Evolutionary conservation across 2,888 invertebrate species (phyloP).

Genomic region (Rhodophaea formosa): DNA sequence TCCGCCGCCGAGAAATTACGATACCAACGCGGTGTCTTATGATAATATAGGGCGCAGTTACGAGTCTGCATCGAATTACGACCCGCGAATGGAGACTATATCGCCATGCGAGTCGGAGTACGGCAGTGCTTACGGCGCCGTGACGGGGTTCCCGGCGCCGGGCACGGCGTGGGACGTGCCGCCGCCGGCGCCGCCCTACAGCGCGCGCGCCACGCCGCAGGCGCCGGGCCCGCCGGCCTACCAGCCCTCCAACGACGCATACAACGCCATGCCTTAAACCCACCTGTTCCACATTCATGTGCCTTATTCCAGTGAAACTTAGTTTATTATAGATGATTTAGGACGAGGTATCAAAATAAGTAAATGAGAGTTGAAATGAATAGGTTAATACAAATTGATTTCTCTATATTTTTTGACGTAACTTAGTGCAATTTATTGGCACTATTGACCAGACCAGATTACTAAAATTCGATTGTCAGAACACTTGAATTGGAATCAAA

Average conservation of each 20-base stretch:
- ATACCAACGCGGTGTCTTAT: constrained; percentile 43
- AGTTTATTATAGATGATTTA: neutral
- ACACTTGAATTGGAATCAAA: too few species aligned
- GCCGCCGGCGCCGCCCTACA: constrained; percentile 56
- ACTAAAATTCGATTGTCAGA: too few species aligned
- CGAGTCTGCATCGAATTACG: constrained; percentile 46
- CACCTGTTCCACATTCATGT: constrained; percentile 27
- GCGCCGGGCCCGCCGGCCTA: constrained; percentile 75
- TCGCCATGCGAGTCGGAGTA: constrained; percentile 52
- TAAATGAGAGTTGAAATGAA: neutral
- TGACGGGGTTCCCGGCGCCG: constrained; percentile 16
- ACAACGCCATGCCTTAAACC: constrained; percentile 33
- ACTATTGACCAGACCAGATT: too few species aligned
- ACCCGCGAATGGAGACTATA: constrained; percentile 46
- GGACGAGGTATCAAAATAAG: neutral
- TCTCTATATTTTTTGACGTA: too few species aligned
- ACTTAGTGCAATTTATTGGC: too few species aligned
- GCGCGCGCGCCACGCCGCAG: constrained; percentile 66
- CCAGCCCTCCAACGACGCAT: constrained; percentile 57
- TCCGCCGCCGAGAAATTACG: constrained; percentile 32
- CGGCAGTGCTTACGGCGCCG: constrained; percentile 31
- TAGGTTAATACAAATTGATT: neutral
- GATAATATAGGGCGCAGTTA: constrained; percentile 51
- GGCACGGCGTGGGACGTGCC: constrained; percentile 58
- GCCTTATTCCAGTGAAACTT: constrained; percentile 49